Percentiles rank a stretch among this genome's conserved stretches.
Conservation (phyloP, 2,113 vertebrate genomes). For the Mus musculus region GRCm39 chr15:21542001-21542500, state of each 20-base stretch:
- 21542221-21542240: neutral
- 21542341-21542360: slow-evolving; percentile 12
- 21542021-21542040: neutral
- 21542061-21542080: neutral
- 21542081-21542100: neutral
- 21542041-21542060: neutral
- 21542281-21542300: neutral
- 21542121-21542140: neutral
- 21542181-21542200: neutral
- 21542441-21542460: neutral
- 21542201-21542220: neutral
- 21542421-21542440: slow-evolving; percentile 13
- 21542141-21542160: neutral
- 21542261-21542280: neutral
- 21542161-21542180: neutral
- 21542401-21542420: slow-evolving; percentile 40
- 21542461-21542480: neutral
- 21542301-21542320: neutral
- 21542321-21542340: neutral
- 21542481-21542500: neutral
- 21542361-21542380: neutral
- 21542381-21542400: slow-evolving; percentile 8
- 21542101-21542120: neutral
- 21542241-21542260: neutral
- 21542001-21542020: neutral